Base-by-base conservation (phyloP, 2,888 invertebrate species). In the Phalangium opilio region DNA sequence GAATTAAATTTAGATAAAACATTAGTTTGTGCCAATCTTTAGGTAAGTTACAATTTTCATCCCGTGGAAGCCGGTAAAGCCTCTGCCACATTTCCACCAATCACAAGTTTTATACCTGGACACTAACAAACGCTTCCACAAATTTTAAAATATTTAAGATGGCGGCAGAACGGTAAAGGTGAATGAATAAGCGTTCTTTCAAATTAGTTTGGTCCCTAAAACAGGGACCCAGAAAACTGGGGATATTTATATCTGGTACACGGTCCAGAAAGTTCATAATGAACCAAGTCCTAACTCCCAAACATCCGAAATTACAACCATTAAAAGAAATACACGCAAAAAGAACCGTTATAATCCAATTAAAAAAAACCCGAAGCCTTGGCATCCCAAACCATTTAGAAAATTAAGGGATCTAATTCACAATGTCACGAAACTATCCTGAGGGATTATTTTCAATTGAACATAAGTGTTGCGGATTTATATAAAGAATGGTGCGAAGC, bases 361-460 rank as follows among this genome's bases (percentile, higher is more conserved):
- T 49, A 55, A 42, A 47, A 55, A 19, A 43, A 49, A 18, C 3
- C 19, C 45, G 36, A n/a, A n/a, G 48, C 45, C 12, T 14, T 50
- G 10, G 44, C 53, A 41, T 55, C 57, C 54, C 51, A 35, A 44
- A 44, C 34, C 40, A 32, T 32, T 33, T 21, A 27, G n/a, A 39
- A 32, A 10, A 39, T 44, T 41, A 41, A 39, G 35, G 17, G 14
- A 15, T 36, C 12, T 5, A 10, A 5, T 8, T 15, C 14, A 15
- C 10, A 36, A 17, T 10, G 51, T 55, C 18, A 45, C 34, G 68
- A 73, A 48, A 61, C 64, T 3, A 56, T 78, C 27, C 62, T 90
- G 1, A 64, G 64, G 21, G 67, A 77, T 36, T 93, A 91, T 66
- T 82, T 93, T 57, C 78, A 81, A 45, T 65, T 90, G 12, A 74